Percentiles rank a stretch among this genome's conserved stretches.
Conservation (phyloP, 1,140 invertebrate genomes). For the Ceratina calcarata region DNA sequence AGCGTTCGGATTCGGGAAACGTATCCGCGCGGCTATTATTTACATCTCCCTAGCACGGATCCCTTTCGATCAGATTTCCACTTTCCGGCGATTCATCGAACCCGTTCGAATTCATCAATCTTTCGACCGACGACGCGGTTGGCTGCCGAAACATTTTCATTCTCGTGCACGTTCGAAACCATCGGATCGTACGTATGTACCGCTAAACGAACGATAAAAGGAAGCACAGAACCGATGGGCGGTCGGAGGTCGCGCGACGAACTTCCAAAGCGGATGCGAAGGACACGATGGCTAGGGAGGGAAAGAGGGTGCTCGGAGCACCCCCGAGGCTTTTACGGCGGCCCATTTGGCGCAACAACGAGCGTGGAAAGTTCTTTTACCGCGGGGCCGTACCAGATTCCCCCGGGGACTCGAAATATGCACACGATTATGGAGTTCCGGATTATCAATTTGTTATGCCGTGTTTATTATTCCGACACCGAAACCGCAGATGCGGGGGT, state of each 20-base stretch:
- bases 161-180: not conserved
- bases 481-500: slow-evolving; percentile 36
- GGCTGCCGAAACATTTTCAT: slow-evolving; percentile 17
- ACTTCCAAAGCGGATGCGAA: slow-evolving; percentile 24
- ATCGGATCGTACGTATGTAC: not conserved
- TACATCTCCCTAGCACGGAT: slow-evolving; percentile 7
- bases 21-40: slow-evolving; percentile 1
- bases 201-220: not conserved
- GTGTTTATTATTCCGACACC: slow-evolving; percentile 76
- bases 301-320: slow-evolving; percentile 51
- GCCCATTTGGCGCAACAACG: slow-evolving; percentile 81
- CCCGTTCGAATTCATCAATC: slow-evolving; percentile 19
- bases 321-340: slow-evolving; percentile 78
- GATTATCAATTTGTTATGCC: slow-evolving; percentile 80
- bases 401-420: slow-evolving; percentile 70
- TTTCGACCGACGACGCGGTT: not conserved
- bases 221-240: not conserved
- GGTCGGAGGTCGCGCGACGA: slow-evolving; percentile 25
- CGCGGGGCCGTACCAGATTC: slow-evolving; percentile 76
- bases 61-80: slow-evolving; percentile 10
- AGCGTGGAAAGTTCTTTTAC: slow-evolving; percentile 80
- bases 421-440: slow-evolving; percentile 76
- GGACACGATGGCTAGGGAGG: slow-evolving; percentile 15
- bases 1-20: not conserved
- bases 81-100: slow-evolving; percentile 9